Base-by-base conservation (phyloP, 2,888 invertebrate genomes). In the Bunonema sp. region DNA sequence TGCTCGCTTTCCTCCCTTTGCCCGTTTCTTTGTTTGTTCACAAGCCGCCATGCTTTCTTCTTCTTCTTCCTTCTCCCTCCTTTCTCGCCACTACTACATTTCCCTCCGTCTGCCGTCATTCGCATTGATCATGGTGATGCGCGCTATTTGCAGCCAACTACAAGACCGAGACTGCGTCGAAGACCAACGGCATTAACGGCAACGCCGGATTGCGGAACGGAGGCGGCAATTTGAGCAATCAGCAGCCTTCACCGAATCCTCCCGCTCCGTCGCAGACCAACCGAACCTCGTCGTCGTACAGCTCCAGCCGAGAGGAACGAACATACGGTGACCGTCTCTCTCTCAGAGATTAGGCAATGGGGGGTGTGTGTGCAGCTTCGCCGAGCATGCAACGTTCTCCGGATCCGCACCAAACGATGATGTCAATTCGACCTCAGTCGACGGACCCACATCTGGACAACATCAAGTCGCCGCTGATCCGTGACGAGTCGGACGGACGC, bases 401-500 rank as follows among this genome's bases (percentile, higher is more conserved):
- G 8, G 8, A 10, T 26, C 12, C 28, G 12, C 28, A 10, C 12
- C 8, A 26, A 8, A 12, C 8, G 28, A 26, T 10, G 12, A 12
- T 10, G 12, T 8, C 8, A 12, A 26, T 10, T 26, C 8, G 28
- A 26, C 8, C 8, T 26, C 8, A 10, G 28, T 26, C 28, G 26
- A 21, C 20, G 24, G 67, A 68, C 42, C 68, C 68, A 20, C 67
- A 68, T 39, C 45, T 68, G 45, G 67, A 68, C 50, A 66, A 61
- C 46, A 45, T 67, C 45, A 61, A 61, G 46, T 88, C 87, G 37
- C 88, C 89, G 15, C 77, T 89, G 59, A 87, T 84, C 71, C 84
- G 87, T 73, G 85, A 87, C 62, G 85, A 86, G 67, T 86, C 85
- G 41, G 84, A 86, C 70, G 86, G 81, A 74, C 88, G 88, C 74